Evolutionary conservation across 2,888 invertebrate species (phyloP), one percentile per base, ranked within the genome.

Genomic region (Argyresthia albistria): DNA sequence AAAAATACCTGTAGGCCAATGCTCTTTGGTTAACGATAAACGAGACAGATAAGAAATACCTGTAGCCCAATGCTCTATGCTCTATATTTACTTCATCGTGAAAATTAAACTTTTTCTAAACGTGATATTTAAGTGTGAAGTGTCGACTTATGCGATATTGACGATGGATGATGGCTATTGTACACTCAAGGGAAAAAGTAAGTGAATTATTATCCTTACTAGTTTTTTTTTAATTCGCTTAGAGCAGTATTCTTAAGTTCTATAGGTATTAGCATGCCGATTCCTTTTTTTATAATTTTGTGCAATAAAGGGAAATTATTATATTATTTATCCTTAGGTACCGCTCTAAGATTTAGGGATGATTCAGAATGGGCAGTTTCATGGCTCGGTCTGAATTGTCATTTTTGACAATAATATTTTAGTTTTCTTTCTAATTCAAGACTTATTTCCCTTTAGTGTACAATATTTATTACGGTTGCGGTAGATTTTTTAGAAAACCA

Each of bases 131-230:
- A 6, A n/a, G n/a, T n/a, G 25, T 25, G 25, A 25, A 25, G 25
- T 4, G 6, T 4, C 25, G 6, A 6, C 25, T 25, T 25, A 4
- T 25, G 25, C 25, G 25, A 25, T 25, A 25, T 25, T 25, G 25
- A 4, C 25, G 25, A 25, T 25, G 25, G 25, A 25, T 36, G 10
- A 37, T 48, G 36, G 8, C 14, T 78, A 82, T 84, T 88, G 88
- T 88, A 88, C 88, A 88, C 86, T 88, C 76, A 84, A 77, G 87
- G 88, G 80, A 81, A 84, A 78, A 73, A 81, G 88, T 88, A 88
- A 88, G 88, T 88, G 69, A 59, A 60, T 57, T 59, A 54, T 56
- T 58, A 69, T 70, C 60, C 65, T 65, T 70, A 69, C 36, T 72
- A 73, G 77, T 76, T 77, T 81, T 60, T 65, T 58, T 65, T 58